Base-by-base conservation (phyloP, 1,140 invertebrate species). In the Papilio glaucus region DNA sequence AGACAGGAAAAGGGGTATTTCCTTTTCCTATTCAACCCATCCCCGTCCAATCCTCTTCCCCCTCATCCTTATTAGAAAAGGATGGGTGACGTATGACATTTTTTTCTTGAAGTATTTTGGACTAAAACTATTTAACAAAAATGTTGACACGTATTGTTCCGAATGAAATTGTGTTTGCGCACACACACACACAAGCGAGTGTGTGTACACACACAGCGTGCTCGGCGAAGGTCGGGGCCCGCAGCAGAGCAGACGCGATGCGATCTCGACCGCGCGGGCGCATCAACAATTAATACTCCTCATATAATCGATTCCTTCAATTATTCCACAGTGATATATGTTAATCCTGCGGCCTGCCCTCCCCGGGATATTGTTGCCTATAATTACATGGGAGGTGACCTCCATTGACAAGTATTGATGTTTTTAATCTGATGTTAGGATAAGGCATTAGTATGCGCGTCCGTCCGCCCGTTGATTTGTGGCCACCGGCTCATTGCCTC, bases 361-460 rank as follows among this genome's bases (percentile, higher is more conserved):
- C 86, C 87, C 83, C 85, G 85, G 87, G 88, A 89, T 90, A 90
- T 88, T 89, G 85, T 88, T 86, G 84, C 81, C 83, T 87, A 87
- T 92, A 92, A 92, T 92, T 90, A 92, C 86, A 85, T 89, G 88
- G 90, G 90, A 89, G 90, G 88, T 83, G 84, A 86, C 84, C 84
- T 85, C 85, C 87, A 89, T 87, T 90, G 90, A 90, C 89, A 90
- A 85, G 85, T 90, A 92, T 92, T 90, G 90, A 92, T 92, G 90
- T 87, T 88, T 91, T 91, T 92, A 92, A 91, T 92, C 90, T 88
- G 87, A 92, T 90, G 86, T 89, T 90, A 91, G 90, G 90, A 89
- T 90, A 89, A 86, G 86, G 79, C 87, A 89, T 92, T 88, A 86
- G 86, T 89, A 90, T 90, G 87, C 85, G 85, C 79, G 87, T 85